Base-by-base conservation (phyloP, 2,113 vertebrate genomes). In the Raja brachyura region DNA sequence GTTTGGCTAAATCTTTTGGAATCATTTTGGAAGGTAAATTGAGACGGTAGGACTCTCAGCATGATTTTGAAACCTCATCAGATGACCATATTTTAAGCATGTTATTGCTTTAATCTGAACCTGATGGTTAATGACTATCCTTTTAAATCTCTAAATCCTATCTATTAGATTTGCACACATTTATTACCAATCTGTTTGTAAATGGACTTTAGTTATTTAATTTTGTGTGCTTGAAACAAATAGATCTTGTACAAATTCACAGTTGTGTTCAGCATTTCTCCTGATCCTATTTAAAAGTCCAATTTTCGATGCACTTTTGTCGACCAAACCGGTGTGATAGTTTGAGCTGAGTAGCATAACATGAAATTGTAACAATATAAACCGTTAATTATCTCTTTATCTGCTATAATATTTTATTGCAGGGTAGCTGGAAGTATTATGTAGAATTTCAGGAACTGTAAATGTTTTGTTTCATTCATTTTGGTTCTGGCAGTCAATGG, bases 291-390 rank as follows among this genome's bases (percentile, higher is more conserved):
- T 61, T 85, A n/a, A 63, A 66, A 63, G 48, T 77, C 75, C 75
- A 77, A 16, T 77, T 63, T 86, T 88, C 31, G 31, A 85, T 85
- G 70, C 70, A 88, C 16, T 63, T 86, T 61, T 86, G 14, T 83
- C 25, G 28, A 61, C n/a, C 61, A n/a, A 88, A 66, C 1, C 28
- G 61, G 28, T 88, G 28, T 66, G 10, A 5, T 54, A n/a, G 28
- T 14, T 63, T 28, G 81, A 85, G 25, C 56, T 59, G 81, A 28
- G 54, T 3, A 59, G 54, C 28, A 88, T 81, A 81, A 5, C 61
- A 56, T 61, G 54, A 59, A 85, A 28, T 0, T 13, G 5, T 28
- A 59, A 11, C 11, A 61, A 61, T n/a, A 86, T 10, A 86, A 25
- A 61, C 6, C 54, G 25, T 73, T 48, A 73, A 81, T 22, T 61